Conservation (phyloP, 2,797 vertebrate genomes). For the Falco naumanni region DNA sequence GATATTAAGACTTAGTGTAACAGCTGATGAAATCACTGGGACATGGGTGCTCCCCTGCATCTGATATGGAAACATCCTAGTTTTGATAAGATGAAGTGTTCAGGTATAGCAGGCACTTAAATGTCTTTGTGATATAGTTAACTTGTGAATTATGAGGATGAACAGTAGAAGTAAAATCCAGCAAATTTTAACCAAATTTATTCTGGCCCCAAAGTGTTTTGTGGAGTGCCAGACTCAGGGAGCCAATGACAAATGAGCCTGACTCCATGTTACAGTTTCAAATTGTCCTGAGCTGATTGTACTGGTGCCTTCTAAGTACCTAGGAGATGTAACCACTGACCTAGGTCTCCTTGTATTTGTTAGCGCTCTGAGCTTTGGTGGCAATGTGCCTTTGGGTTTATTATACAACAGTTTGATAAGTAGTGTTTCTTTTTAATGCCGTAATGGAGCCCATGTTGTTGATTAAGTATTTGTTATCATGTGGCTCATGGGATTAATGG, state of each 20-base stretch:
- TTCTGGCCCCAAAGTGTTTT: background rate
- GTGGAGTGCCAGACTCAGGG: background rate
- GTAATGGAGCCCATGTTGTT: accelerated
- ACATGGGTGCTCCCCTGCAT: background rate
- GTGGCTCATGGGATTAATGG: accelerated
- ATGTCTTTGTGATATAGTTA: accelerated
- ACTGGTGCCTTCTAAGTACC: background rate
- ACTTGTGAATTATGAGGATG: background rate
- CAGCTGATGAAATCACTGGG: background rate
- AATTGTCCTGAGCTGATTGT: background rate
- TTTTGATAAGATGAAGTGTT: background rate
- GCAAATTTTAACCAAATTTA: background rate
- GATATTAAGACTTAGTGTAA: background rate
- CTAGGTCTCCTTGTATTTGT: background rate
- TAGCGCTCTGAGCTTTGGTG: background rate
- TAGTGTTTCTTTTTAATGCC: background rate
- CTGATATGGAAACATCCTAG: background rate
- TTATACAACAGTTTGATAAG: background rate
- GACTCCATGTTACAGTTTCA: background rate
- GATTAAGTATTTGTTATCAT: accelerated
- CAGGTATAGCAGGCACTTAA: background rate
- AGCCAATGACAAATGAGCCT: background rate
- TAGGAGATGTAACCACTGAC: background rate
- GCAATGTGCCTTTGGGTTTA: accelerated
- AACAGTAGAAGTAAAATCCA: background rate